These are phyloP conservation scores for Microdon myrmicae DNA, from an alignment of 2,888 invertebrate species.

Conservation along the genomic window DNA sequence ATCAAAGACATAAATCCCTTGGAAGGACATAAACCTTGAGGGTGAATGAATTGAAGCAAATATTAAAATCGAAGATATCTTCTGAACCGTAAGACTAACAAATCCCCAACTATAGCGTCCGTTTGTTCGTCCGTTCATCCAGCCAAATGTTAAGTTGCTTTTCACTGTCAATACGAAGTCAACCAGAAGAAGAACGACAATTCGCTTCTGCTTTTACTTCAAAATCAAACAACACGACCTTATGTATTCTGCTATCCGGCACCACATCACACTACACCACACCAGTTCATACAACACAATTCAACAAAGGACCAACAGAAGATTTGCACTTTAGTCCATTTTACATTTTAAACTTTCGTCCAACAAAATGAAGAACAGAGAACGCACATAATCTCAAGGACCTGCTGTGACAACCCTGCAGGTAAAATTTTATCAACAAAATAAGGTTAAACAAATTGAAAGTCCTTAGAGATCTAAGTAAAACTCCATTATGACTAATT, in stretches of 20 bases:
- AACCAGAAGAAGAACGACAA: constrained; percentile 4
- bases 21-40: constrained; percentile 13
- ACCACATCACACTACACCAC: too few species aligned
- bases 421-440: constrained; percentile 17
- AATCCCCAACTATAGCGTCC: constrained; percentile 18
- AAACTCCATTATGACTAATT: constrained; percentile 49
- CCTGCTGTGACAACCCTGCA: not conserved
- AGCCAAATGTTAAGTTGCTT: constrained; percentile 32
- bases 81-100: constrained; percentile 23
- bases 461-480: constrained; percentile 37
- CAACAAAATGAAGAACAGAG: too few species aligned
- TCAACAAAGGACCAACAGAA: not conserved
- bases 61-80: constrained; percentile 24
- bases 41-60: constrained; percentile 37
- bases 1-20: not conserved
- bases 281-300: too few species aligned
- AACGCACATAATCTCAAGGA: too few species aligned
- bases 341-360: constrained; percentile 10
- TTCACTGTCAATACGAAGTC: constrained; percentile 7
- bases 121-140: constrained; percentile 18
- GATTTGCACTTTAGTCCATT: constrained; percentile 39
- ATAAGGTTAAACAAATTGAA: constrained; percentile 37
- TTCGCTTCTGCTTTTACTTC: constrained; percentile 21
- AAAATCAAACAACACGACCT: constrained; percentile 13
- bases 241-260: constrained; percentile 1